These are phyloP conservation scores for Psittacula cyanocephala DNA, from an alignment of 2,113 vertebrate species.

Conservation along the genomic window DNA sequence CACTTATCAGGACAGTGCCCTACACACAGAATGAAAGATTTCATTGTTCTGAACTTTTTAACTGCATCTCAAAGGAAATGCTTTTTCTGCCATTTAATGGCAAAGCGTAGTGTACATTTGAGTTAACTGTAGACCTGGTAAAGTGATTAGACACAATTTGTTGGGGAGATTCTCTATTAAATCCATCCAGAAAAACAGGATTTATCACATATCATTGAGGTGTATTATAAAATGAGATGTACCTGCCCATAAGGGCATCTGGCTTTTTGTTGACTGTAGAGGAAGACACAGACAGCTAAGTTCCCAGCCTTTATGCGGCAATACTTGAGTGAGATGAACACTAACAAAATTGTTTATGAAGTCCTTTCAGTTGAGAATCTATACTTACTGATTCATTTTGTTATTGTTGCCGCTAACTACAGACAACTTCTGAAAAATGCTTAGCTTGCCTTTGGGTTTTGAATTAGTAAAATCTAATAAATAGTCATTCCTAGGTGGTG, in stretches of 20 bases:
- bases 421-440: not conserved
- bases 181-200: not conserved
- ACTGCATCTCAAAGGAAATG: not conserved
- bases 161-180: not conserved
- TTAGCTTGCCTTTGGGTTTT: not conserved
- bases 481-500: not conserved
- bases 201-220: not conserved
- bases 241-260: not conserved
- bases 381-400: not conserved
- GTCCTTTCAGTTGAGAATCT: not conserved
- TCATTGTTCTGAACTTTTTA: not conserved
- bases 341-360: not conserved
- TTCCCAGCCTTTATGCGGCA: not conserved
- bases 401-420: not conserved
- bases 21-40: not conserved
- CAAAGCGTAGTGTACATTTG: not conserved
- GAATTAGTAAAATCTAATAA: not conserved
- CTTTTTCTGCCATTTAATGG: not conserved
- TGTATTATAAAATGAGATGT: not conserved
- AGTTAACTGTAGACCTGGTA: not conserved
- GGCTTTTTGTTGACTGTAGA: not conserved
- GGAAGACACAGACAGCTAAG: accelerated
- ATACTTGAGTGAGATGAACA: not conserved
- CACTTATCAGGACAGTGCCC: not conserved
- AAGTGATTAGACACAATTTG: not conserved